Evolutionary conservation across 2,888 invertebrate species (phyloP), one percentile per base, ranked within the genome.

Genomic region (Leptinotarsa peninsularis): DNA sequence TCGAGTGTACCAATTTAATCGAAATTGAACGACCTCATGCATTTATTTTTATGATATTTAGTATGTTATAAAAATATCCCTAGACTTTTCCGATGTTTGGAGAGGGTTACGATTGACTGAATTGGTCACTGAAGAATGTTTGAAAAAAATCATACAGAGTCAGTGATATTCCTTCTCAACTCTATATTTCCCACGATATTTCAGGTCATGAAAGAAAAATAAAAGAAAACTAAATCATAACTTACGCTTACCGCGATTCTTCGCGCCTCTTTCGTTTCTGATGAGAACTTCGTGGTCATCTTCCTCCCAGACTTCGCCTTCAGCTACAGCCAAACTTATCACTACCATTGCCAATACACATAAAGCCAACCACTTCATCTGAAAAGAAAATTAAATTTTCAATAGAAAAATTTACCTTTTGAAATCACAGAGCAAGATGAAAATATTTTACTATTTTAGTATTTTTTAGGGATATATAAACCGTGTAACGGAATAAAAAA

Each of bases 261-360:
- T 94, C 88, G 95, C 93, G 77, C 94, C 95, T 78, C 95, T 92
- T 87, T 93, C 93, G 85, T 92, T 94, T 85, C 95, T 93, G 83
- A 95, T 93, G 81, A 95, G 92, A 75, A 95, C 92, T 87, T 95
- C 95, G 85, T 93, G 94, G 84, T 94, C 94, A 84, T 93, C 93
- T 85, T 95, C 95, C 86, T 95, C 94, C 92, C 92, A 93, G 76
- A 94, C 92, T 89, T 95, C 95, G 10, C 93, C 93, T 82, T 92
- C 92, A 15, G 91, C 91, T 67, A 90, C 86, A 43, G 89, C 89
- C 80, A 91, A 82, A 82, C 91, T 86, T 80, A 92, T 87, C 83
- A 91, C 85, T 69, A 90, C 89, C 78, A 90, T 87, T 85, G 90
- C 87, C 83, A 90, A 87, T 81, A 89, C 84, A 81, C 88, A 90